Percentiles rank a stretch among this genome's conserved stretches.
phyloP scores from a whole-genome alignment of 2,888 invertebrate species.

The Synergus gifuensis region DNA sequence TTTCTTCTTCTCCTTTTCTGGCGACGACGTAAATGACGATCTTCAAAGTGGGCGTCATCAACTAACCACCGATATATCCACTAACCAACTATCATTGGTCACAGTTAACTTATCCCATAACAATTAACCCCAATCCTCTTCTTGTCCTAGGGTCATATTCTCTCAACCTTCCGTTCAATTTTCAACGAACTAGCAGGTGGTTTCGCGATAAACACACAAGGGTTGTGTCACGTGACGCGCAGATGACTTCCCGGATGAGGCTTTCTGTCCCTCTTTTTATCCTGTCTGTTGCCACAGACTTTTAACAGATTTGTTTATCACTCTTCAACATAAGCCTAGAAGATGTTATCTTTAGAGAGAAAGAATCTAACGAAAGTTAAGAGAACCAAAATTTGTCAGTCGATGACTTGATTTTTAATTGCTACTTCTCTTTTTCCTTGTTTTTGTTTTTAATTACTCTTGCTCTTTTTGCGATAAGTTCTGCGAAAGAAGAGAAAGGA shows the following conservation, averaged over 20 bases:
- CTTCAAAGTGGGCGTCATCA: slow-evolving; percentile 29
- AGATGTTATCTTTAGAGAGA: neutral
- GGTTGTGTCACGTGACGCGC: slow-evolving; percentile 30
- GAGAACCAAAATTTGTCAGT: neutral
- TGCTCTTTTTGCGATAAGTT: neutral
- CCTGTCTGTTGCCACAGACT: neutral
- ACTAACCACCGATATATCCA: slow-evolving; percentile 1
- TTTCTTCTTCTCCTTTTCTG: slow-evolving; percentile 41
- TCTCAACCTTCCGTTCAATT: neutral
- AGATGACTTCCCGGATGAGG: slow-evolving; percentile 28
- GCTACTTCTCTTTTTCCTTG: neutral
- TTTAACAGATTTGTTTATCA: neutral
- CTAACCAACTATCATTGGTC: neutral
- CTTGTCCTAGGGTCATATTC: neutral
- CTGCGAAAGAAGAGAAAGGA: neutral
- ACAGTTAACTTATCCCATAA: neutral
- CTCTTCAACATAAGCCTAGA: neutral
- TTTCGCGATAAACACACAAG: slow-evolving; percentile 17
- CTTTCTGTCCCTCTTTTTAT: slow-evolving; percentile 1
- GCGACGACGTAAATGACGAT: slow-evolving; percentile 4
- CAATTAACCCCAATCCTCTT: neutral
- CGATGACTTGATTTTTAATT: neutral
- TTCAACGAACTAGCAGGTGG: neutral
- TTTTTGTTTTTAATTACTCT: neutral
- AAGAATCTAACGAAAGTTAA: neutral